Percentiles rank a stretch among this genome's conserved stretches.
phyloP scores from a whole-genome alignment of 2,888 invertebrate species.

The Plagodis dolabraria region DNA sequence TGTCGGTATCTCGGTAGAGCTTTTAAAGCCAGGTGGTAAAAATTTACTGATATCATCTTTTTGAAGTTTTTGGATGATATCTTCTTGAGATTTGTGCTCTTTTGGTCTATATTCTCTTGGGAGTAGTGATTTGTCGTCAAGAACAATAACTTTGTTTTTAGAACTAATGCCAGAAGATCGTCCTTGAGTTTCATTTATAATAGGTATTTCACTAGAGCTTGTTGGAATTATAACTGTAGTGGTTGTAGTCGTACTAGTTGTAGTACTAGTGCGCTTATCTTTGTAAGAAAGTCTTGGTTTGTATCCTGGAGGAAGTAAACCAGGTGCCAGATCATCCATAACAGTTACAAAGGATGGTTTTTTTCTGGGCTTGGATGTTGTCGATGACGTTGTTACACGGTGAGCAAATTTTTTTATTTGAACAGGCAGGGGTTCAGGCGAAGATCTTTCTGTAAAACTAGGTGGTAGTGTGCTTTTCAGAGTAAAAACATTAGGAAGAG shows the following conservation, averaged over 20 bases:
- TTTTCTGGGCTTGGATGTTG: conserved; percentile 75
- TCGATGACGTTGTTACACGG: conserved; percentile 67
- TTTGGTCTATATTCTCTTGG: conserved; percentile 84
- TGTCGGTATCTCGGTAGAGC: conserved; percentile 59
- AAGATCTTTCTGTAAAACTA: conserved; percentile 78
- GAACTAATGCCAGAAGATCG: conserved; percentile 82
- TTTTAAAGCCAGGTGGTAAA: conserved; percentile 88
- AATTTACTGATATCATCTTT: conserved; percentile 85
- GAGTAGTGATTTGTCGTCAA: conserved; percentile 82
- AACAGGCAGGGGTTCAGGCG: conserved; percentile 85
- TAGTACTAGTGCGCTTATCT: conserved; percentile 82
- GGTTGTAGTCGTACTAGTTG: conserved; percentile 68
- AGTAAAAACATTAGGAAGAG: conserved; percentile 75
- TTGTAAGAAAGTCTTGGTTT: conserved; percentile 81
- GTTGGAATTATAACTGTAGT: conserved; percentile 47
- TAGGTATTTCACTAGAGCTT: conserved; percentile 49
- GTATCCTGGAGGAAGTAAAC: conserved; percentile 87
- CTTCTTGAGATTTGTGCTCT: conserved; percentile 67
- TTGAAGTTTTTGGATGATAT: conserved; percentile 75
- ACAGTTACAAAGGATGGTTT: conserved; percentile 74
- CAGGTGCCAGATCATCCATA: conserved; percentile 85
- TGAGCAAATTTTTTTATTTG: conserved; percentile 88
- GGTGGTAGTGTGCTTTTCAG: conserved; percentile 79
- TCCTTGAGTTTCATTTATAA: conserved; percentile 73
- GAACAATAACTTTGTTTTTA: conserved; percentile 84